Evolutionary conservation across 2,888 invertebrate species (phyloP), one percentile per base, ranked within the genome.

Genomic region (Synanthedon myopaeformis): DNA sequence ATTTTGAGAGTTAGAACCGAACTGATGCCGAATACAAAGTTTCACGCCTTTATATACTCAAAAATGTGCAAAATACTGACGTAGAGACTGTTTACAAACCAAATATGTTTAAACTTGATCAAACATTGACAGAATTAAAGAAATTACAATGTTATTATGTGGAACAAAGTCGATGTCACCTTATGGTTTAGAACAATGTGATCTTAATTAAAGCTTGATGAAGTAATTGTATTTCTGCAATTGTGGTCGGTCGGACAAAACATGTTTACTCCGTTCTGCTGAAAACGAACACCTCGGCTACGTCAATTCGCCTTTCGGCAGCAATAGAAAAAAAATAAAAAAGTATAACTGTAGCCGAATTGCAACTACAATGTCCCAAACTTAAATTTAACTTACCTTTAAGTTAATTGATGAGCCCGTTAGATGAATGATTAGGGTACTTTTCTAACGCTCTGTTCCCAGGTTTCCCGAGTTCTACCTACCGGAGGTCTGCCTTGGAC

Each of bases 1-100:
- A 35, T 63, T 51, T 14, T 51, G 79, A 84, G 85, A 85, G 82
- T 71, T 72, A 74, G 66, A 72, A 76, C 82, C 81, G 76, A 69
- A 79, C 82, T 85, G 85, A 85, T 85, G 67, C 60, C 59, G 57
- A 57, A 54, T 53, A 41, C 55, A 56, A 52, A 58, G 54, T 59
- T 56, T 53, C 5, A 42, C 23, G 56, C 58, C 67, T 61, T 76
- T 86, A 76, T 85, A 86, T 85, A 86, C 73, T 52, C 50, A 57
- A 70, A 69, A 58, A 57, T 51, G 35, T 12, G 1, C 12, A 11
- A 35, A 52, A 19, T 56, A 61, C 57, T 69, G 64, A 71, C 67
- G 69, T 61, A 62, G 54, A 53, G 52, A 58, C 55, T 55, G 51
- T 59, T 50, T 54, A 41, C 54, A 10, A 56, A 56, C 49, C 53